Base-by-base conservation (phyloP, 2,888 invertebrate species). In the Lasioglossum leucozonium region DNA sequence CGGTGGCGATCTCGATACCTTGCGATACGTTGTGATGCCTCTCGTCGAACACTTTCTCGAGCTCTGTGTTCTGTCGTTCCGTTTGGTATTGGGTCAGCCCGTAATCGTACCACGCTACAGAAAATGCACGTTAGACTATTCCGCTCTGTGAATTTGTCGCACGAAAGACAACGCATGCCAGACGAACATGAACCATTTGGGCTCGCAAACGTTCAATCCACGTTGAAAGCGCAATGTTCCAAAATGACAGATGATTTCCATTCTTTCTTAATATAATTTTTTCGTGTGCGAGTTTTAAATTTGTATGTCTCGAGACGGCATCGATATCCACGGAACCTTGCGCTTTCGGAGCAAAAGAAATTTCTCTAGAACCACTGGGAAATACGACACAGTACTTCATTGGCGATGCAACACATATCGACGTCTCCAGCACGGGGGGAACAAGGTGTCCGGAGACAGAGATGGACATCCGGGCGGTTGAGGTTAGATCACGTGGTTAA, bases 81-180 rank as follows among this genome's bases (percentile, higher is more conserved):
- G 96, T 96, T 95, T 98, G 98, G 95, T 98, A 98, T 94, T 97
- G 97, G 90, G 97, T 96, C 94, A 98, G 96, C 95, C 98, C 98
- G 94, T 97, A 96, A 96, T 99, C 98, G 96, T 99, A 99, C 98
- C 98, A 99, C 92, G 98, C 98, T 98, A 95, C 91, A 94, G 91
- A 93, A 93, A 92, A 90, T 88, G 86, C 77, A 87, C 79, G 84
- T 93, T 91, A 92, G 90, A 89, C 79, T 47, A 13, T 13, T 58
- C 74, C 55, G 55, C 62, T 72, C 71, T 87, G 10, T 18, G 73
- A 65, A 62, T 62, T 75, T 82, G n/a, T 69, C 30, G 58, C 22
- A 30, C n/a, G 69, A 77, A 55, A 71, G 88, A 88, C 79, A 88
- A 88, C 72, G 83, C 85, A 85, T 89, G 83, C 83, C 81, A 79